These are phyloP conservation scores for Actinopyga echinites DNA, from an alignment of 53 echinoderm and acorn worm genomes.

Conservation along the genomic window DNA sequence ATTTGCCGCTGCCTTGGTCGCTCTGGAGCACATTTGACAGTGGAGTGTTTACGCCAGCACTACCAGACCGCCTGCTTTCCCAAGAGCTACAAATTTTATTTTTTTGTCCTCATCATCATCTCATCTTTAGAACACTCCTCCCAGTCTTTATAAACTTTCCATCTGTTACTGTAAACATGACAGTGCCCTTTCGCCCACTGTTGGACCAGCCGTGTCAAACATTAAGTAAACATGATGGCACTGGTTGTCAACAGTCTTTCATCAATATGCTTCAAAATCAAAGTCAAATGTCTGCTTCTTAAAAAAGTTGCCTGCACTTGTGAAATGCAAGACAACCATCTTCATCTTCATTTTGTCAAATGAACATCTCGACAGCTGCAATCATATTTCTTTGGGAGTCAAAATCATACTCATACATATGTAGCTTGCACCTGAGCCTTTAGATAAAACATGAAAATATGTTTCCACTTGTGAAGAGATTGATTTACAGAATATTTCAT, in stretches of 20 bases:
- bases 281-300: slow-evolving; percentile 14
- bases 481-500: slow-evolving; percentile 33
- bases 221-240: slow-evolving; percentile 40
- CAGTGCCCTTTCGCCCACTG: slow-evolving; percentile 11
- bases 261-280: slow-evolving; percentile 37
- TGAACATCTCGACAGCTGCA: slow-evolving; percentile 28
- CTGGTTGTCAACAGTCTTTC: slow-evolving; percentile 35
- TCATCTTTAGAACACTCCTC: slow-evolving; percentile 12
- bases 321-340: slow-evolving; percentile 35
- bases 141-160: slow-evolving; percentile 10
- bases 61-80: too few relatives aligned
- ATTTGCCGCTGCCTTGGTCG: too few relatives aligned
- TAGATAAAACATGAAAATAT: slow-evolving; percentile 26
- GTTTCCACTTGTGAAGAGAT: slow-evolving; percentile 13
- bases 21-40: too few relatives aligned
- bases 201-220: slow-evolving; percentile 35
- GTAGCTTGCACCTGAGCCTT: slow-evolving; percentile 34
- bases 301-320: slow-evolving; percentile 18
- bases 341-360: slow-evolving; percentile 34
- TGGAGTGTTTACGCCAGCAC: too few relatives aligned
- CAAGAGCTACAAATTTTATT: slow-evolving; percentile 34
- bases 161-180: slow-evolving; percentile 26
- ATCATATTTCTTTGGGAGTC: slow-evolving; percentile 28
- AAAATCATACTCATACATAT: slow-evolving; percentile 25
- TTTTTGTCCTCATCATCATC: slow-evolving; percentile 2